Conservation (phyloP, 1,140 invertebrate species). For the Ectropis grisescens region DNA sequence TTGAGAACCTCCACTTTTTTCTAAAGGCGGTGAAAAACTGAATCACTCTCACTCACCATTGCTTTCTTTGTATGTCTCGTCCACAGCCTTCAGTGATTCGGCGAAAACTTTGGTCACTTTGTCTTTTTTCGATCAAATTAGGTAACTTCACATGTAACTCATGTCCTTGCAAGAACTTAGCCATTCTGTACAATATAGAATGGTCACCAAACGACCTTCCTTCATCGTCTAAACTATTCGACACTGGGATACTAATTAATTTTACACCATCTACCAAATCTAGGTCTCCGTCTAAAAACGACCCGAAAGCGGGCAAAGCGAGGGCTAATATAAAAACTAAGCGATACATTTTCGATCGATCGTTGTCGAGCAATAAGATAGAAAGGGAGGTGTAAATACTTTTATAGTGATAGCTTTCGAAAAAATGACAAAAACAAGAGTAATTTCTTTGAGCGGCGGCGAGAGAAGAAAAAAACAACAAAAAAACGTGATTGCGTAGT, state of each 20-base stretch:
- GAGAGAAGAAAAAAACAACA: conserved; percentile 36
- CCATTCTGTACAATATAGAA: conserved; percentile 69
- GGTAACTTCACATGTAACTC: conserved; percentile 79
- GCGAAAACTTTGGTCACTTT: conserved; percentile 49
- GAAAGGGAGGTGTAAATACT: conserved; percentile 43
- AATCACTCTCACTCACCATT: conserved; percentile 50
- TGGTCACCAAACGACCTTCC: conserved; percentile 66
- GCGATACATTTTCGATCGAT: conserved; percentile 49
- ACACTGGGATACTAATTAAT: conserved; percentile 66
- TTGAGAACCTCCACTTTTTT: no score
- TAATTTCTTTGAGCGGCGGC: conserved; percentile 21
- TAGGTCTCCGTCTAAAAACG: conserved; percentile 58
- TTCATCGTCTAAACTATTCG: conserved; percentile 57
- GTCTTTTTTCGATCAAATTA: conserved; percentile 71
- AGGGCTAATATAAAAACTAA: no score
- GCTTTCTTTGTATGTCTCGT: conserved; percentile 52
- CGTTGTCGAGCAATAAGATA: conserved; percentile 41
- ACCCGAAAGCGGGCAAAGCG: conserved; percentile 21
- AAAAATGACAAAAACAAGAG: conserved; percentile 49
- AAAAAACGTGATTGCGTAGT: no score
- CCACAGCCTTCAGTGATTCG: conserved; percentile 52
- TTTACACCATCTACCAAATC: conserved; percentile 75
- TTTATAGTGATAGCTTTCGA: conserved; percentile 63
- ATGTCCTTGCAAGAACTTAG: conserved; percentile 77
- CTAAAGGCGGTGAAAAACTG: no score